Conservation (phyloP, 2,888 invertebrate genomes). For the Drosophila ezoana region DNA sequence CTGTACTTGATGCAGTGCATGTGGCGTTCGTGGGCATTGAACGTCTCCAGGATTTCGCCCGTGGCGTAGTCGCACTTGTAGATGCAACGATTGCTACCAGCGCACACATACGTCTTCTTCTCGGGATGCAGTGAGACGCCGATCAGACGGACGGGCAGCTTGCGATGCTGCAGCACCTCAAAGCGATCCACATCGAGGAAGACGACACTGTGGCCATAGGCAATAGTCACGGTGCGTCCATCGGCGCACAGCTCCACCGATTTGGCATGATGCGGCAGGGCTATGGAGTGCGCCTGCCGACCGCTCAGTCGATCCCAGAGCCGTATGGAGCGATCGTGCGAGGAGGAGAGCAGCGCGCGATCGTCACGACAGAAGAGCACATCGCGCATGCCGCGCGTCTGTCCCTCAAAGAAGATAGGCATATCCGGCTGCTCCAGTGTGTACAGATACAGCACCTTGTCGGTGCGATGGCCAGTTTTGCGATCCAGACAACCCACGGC, state of each 20-base stretch:
- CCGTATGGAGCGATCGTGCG: constrained; percentile 94
- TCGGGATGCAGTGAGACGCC: constrained; percentile 95
- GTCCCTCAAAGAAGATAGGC: constrained; percentile 87
- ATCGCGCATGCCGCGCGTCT: constrained; percentile 92
- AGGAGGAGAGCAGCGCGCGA: constrained; percentile 92
- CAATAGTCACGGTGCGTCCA: constrained; percentile 92
- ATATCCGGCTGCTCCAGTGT: constrained; percentile 89
- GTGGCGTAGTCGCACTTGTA: constrained; percentile 96
- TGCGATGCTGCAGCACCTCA: constrained; percentile 91
- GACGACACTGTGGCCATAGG: constrained; percentile 89
- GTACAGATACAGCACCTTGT: constrained; percentile 90
- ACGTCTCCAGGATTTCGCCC: constrained; percentile 94
- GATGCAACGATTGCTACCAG: constrained; percentile 96
- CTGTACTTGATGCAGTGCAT: constrained; percentile 96
- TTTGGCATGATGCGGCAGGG: constrained; percentile 91
- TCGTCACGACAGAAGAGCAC: constrained; percentile 93
- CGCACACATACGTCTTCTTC: constrained; percentile 94
- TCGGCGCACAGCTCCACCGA: constrained; percentile 95
- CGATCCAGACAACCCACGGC: constrained; percentile 96
- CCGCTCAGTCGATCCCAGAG: constrained; percentile 92
- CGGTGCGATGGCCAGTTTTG: constrained; percentile 85
- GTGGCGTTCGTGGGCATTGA: constrained; percentile 97
- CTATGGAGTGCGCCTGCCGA: constrained; percentile 90
- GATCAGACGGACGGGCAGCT: constrained; percentile 92
- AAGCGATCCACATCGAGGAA: constrained; percentile 89